Evolutionary conservation across 2,113 vertebrate species (phyloP).

Genomic region (Struthidea cinerea): DNA sequence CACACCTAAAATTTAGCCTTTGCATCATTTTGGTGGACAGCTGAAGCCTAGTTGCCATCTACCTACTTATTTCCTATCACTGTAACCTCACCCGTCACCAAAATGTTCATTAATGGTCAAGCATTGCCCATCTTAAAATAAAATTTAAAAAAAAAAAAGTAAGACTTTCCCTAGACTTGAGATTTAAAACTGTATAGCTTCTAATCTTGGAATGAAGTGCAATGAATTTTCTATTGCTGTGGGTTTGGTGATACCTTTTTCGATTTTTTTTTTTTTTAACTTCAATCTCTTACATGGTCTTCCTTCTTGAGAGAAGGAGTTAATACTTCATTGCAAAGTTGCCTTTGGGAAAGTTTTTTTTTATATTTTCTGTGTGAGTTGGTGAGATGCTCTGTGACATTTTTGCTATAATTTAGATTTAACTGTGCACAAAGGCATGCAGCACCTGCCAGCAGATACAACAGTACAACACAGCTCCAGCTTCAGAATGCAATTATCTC

Average conservation of each 20-base stretch:
- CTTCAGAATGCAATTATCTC: background rate
- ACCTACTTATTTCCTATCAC: background rate
- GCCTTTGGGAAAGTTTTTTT: background rate
- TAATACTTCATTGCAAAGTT: background rate
- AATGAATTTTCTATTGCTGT: background rate
- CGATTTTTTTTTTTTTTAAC: background rate
- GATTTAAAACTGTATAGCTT: background rate
- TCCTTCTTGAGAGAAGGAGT: background rate
- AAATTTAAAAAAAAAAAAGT: background rate
- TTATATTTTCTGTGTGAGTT: background rate
- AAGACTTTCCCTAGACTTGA: background rate
- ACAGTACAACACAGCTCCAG: background rate
- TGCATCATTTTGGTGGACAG: background rate
- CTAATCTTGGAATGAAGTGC: background rate
- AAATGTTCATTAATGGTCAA: background rate
- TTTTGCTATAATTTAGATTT: background rate
- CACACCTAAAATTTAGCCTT: background rate
- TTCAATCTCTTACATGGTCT: background rate
- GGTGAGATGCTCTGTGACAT: background rate
- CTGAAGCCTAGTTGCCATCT: background rate
- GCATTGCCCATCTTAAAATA: background rate
- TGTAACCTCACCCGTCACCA: background rate
- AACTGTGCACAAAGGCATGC: background rate
- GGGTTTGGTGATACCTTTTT: background rate
- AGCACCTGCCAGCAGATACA: background rate